phyloP scores from a whole-genome alignment of 2,797 vertebrate genomes.

The Poliocrania exsul region DNA sequence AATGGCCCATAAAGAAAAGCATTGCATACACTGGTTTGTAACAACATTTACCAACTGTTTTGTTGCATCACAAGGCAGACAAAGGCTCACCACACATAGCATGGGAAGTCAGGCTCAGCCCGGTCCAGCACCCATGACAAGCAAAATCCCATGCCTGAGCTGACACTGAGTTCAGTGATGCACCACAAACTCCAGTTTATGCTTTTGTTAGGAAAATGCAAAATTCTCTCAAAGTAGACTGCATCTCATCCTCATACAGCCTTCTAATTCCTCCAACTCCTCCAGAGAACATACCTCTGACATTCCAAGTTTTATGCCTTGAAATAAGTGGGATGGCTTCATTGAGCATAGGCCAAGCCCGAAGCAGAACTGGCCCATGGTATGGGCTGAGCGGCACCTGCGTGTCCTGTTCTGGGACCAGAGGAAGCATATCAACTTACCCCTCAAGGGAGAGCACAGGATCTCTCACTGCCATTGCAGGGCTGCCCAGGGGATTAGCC shows the following conservation, averaged over 20 bases:
- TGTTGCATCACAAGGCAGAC: not conserved
- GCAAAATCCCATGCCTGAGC: accelerated
- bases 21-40: not conserved
- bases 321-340: not conserved
- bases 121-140: not conserved
- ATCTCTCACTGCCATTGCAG: not conserved
- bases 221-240: not conserved
- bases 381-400: not conserved
- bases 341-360: not conserved
- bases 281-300: not conserved
- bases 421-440: not conserved
- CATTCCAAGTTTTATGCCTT: not conserved
- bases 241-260: not conserved
- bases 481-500: conserved; percentile 15
- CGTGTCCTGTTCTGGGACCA: not conserved
- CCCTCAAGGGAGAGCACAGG: not conserved
- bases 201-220: not conserved
- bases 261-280: not conserved
- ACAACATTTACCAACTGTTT: not conserved
- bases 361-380: not conserved
- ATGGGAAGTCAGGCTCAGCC: not conserved
- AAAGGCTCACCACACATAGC: not conserved
- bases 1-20: not conserved
- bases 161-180: not conserved
- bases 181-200: not conserved